phyloP scores from a whole-genome alignment of 2,113 vertebrate species.

The Apus apus region DNA sequence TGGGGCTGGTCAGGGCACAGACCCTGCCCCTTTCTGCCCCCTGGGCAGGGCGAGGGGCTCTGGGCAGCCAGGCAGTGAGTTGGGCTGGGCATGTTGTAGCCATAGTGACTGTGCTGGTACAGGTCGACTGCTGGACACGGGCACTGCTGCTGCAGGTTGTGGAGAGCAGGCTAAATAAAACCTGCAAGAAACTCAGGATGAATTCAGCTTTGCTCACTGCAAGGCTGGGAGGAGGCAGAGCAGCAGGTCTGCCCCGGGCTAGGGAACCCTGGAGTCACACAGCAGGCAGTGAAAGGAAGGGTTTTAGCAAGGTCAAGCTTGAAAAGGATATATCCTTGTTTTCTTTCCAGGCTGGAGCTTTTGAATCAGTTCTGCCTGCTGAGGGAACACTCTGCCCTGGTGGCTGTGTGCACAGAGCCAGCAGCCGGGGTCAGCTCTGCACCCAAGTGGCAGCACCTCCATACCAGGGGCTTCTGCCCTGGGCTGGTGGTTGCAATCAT shows the following conservation, averaged over 20 bases:
- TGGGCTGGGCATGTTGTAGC: not conserved
- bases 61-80: not conserved
- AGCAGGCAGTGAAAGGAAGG: not conserved
- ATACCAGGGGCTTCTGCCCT: not conserved
- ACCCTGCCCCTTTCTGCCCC: not conserved
- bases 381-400: not conserved
- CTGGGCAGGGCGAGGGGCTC: not conserved
- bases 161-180: not conserved
- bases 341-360: slow-evolving; percentile 25
- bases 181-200: accelerated
- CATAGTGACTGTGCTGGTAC: accelerated
- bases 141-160: not conserved
- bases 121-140: not conserved
- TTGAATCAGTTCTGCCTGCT: slow-evolving; percentile 21
- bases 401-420: slow-evolving; percentile 20
- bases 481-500: accelerated
- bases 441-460: accelerated
- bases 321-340: slow-evolving; percentile 40
- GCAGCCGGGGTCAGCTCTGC: not conserved
- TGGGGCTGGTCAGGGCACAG: not conserved
- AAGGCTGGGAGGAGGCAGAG: not conserved
- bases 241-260: not conserved
- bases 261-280: not conserved
- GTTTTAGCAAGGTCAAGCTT: not conserved
- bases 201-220: not conserved